Evolutionary conservation across 2,113 vertebrate species (phyloP).

Genomic region (Anguilla rostrata): DNA sequence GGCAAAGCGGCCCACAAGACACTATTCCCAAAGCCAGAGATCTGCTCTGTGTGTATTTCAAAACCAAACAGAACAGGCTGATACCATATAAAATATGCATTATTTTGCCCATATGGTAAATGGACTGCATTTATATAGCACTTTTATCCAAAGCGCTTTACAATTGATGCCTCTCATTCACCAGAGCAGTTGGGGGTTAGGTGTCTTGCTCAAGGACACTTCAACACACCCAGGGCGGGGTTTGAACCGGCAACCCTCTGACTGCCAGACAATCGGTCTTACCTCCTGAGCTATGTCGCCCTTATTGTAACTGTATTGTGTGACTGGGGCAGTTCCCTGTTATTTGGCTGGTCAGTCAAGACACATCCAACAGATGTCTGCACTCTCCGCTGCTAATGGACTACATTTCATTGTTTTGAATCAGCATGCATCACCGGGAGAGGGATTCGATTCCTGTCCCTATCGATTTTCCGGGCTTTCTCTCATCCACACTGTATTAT

Average conservation of each 20-base stretch:
- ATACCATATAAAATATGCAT: neutral
- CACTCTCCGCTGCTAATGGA: neutral
- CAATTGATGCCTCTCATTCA: too few relatives aligned
- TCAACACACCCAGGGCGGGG: too few relatives aligned
- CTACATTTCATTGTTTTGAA: neutral
- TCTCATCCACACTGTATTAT: neutral
- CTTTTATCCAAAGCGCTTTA: too few relatives aligned
- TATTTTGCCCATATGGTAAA: neutral
- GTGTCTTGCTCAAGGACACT: too few relatives aligned
- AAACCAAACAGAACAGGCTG: neutral
- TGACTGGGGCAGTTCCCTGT: neutral
- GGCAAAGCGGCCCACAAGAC: too few relatives aligned
- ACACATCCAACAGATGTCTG: too few relatives aligned
- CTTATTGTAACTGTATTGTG: neutral
- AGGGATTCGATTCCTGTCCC: neutral
- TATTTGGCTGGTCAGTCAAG: neutral
- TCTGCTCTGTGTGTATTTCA: neutral
- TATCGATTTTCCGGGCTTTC: neutral
- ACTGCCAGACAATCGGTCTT: too few relatives aligned
- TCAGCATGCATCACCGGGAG: neutral
- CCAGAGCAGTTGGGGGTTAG: too few relatives aligned
- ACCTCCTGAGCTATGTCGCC: too few relatives aligned
- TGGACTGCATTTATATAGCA: too few relatives aligned
- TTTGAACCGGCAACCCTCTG: too few relatives aligned
- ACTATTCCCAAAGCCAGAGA: neutral